Evolutionary conservation across 2,113 vertebrate genomes (phyloP).

Genomic region (Etheostoma spectabile): DNA sequence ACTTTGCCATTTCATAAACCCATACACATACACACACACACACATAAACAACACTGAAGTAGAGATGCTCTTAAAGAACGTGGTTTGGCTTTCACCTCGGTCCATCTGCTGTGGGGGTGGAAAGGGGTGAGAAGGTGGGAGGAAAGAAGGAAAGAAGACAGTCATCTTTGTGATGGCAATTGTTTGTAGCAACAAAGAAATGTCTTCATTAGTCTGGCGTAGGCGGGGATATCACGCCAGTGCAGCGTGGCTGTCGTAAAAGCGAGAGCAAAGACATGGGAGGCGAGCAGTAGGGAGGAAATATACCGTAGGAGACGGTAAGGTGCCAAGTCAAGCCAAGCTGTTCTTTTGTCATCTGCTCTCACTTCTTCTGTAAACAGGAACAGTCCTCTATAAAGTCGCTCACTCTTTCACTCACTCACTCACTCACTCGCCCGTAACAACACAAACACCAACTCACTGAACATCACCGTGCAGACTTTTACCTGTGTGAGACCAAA

Average conservation of each 20-base stretch:
- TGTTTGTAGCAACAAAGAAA: conserved; percentile 83
- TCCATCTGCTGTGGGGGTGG: conserved; percentile 84
- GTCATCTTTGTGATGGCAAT: conserved; percentile 78
- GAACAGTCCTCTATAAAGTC: conserved; percentile 58
- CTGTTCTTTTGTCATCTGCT: conserved; percentile 80
- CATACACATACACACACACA: conserved; percentile 37
- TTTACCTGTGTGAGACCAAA: conserved; percentile 20
- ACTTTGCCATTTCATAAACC: conserved; percentile 66
- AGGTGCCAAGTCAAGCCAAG: conserved; percentile 79
- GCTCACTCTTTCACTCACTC: conserved; percentile 49
- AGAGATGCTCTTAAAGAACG: conserved; percentile 72
- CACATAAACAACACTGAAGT: conserved; percentile 29
- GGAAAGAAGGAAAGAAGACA: conserved; percentile 58
- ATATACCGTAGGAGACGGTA: conserved; percentile 56
- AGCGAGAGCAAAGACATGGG: conserved; percentile 59
- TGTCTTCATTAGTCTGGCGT: conserved; percentile 82
- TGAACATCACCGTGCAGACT: conserved; percentile 23
- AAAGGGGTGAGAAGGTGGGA: conserved; percentile 70
- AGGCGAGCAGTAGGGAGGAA: conserved; percentile 37
- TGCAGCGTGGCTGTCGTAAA: conserved; percentile 53
- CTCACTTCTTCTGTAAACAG: conserved; percentile 61
- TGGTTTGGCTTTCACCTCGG: conserved; percentile 84
- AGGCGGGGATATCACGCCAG: conserved; percentile 73
- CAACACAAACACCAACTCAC: conserved; percentile 43
- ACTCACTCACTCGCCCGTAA: conserved; percentile 28